These are phyloP conservation scores for Chondrilla cf. caribensis DNA, from an alignment of 37 sponge, comb jelly and placozoan genomes.

Conservation along the genomic window DNA sequence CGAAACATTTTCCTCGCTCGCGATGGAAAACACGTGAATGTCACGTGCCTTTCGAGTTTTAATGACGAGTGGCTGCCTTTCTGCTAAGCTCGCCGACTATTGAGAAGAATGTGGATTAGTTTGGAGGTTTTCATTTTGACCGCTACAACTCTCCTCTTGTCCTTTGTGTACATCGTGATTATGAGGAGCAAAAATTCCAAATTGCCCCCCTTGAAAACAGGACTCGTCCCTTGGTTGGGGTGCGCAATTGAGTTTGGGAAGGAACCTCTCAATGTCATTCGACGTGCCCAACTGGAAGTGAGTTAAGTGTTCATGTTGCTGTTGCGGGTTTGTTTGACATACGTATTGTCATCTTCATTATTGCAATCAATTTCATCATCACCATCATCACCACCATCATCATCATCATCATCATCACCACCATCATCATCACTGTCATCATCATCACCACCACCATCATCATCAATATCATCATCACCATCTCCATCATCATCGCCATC, in stretches of 20 bases:
- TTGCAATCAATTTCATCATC: neutral
- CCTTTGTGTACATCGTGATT: too few relatives aligned
- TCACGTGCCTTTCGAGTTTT: too few relatives aligned
- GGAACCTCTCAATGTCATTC: conserved; percentile 48
- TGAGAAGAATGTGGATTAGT: too few relatives aligned
- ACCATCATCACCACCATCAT: neutral
- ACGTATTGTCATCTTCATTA: too few relatives aligned
- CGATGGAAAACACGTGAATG: too few relatives aligned
- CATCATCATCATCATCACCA: neutral
- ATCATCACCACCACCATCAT: neutral
- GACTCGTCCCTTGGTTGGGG: conserved; percentile 75
- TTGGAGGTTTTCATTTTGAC: too few relatives aligned
- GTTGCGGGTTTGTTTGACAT: conserved; percentile 34
- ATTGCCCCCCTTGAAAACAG: conserved; percentile 43
- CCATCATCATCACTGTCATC: neutral
- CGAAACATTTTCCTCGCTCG: too few relatives aligned
- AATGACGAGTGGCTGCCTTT: too few relatives aligned
- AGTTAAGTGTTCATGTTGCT: conserved; percentile 35
- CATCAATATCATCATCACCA: neutral
- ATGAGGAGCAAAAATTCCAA: too few relatives aligned
- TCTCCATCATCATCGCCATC: neutral
- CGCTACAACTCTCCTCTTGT: too few relatives aligned
- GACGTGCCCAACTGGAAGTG: conserved; percentile 38
- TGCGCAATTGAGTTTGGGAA: conserved; percentile 62
- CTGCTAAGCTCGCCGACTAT: too few relatives aligned